Evolutionary conservation across 2,888 invertebrate genomes (phyloP).

Genomic region (Nymphalis c-album): DNA sequence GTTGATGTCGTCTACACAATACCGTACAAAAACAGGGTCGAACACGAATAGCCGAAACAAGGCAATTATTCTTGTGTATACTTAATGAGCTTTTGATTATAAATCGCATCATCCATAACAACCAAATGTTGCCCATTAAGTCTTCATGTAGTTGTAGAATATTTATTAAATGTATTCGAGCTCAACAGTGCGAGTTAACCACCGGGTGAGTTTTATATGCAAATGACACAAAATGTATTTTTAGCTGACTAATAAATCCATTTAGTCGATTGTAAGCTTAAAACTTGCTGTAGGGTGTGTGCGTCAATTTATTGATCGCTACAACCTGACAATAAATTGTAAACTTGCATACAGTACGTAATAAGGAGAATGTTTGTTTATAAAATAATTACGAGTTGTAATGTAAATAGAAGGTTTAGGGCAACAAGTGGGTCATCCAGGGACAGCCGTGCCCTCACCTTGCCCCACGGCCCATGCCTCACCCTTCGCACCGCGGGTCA

Average conservation of each 20-base stretch:
- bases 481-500: slow-evolving; percentile 57
- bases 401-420: slow-evolving; percentile 64
- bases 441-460: slow-evolving; percentile 43
- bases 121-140: neutral
- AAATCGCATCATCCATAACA: slow-evolving; percentile 1
- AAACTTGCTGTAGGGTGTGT: slow-evolving; percentile 32
- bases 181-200: neutral
- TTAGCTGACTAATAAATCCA: neutral
- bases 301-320: slow-evolving; percentile 41
- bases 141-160: neutral
- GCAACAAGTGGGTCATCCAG: slow-evolving; percentile 80
- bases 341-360: slow-evolving; percentile 27
- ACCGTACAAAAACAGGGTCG: slow-evolving; percentile 15
- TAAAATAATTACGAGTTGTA: slow-evolving; percentile 40
- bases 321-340: slow-evolving; percentile 25
- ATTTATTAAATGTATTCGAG: neutral
- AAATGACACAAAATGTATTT: neutral
- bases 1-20: slow-evolving; percentile 1
- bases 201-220: neutral
- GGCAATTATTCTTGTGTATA: slow-evolving; percentile 9
- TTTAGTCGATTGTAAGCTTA: slow-evolving; percentile 16
- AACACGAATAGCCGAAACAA: slow-evolving; percentile 19
- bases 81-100: slow-evolving; percentile 32
- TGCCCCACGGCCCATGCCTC: slow-evolving; percentile 25
- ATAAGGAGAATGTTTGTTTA: slow-evolving; percentile 22